Percentiles rank a stretch among this genome's conserved stretches.
phyloP scores from a whole-genome alignment of 2,113 vertebrate species.

The Maccullochella peelii region DNA sequence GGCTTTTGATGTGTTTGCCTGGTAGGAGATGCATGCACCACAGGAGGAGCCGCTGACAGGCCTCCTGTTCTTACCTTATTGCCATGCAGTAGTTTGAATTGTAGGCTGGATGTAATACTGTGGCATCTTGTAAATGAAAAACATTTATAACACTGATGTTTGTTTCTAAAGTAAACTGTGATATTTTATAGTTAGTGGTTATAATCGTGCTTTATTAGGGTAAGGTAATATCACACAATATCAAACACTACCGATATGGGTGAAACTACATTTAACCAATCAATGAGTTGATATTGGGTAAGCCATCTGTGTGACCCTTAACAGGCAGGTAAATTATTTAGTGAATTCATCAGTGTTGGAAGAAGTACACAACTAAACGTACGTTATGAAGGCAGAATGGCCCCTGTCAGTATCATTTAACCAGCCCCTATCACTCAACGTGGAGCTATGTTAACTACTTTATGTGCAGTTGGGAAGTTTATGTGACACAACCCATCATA shows the following conservation, averaged over 20 bases:
- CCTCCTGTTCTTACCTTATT: constrained; percentile 63
- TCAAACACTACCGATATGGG: background rate
- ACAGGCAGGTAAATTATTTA: background rate
- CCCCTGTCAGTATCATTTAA: background rate
- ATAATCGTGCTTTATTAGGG: background rate
- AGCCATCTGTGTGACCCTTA: constrained; percentile 3
- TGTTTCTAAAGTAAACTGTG: constrained; percentile 23
- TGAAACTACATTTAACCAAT: constrained; percentile 29
- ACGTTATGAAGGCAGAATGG: background rate
- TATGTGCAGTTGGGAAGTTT: background rate
- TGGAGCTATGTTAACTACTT: background rate
- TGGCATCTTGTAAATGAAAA: constrained; percentile 18
- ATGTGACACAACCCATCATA: background rate
- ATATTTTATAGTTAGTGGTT: background rate
- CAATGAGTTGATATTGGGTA: constrained; percentile 7
- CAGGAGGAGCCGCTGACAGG: constrained; percentile 36
- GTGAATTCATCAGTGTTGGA: background rate
- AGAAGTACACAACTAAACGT: background rate
- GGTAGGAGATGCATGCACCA: constrained; percentile 44
- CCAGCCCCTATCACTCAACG: background rate
- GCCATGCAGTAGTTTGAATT: constrained; percentile 36
- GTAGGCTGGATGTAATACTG: constrained; percentile 28
- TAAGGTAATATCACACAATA: background rate
- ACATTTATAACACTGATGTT: constrained; percentile 20
- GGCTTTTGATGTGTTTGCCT: constrained; percentile 68